Base-by-base conservation (phyloP, 2,113 vertebrate species). In the Epinephelus lanceolatus region DNA sequence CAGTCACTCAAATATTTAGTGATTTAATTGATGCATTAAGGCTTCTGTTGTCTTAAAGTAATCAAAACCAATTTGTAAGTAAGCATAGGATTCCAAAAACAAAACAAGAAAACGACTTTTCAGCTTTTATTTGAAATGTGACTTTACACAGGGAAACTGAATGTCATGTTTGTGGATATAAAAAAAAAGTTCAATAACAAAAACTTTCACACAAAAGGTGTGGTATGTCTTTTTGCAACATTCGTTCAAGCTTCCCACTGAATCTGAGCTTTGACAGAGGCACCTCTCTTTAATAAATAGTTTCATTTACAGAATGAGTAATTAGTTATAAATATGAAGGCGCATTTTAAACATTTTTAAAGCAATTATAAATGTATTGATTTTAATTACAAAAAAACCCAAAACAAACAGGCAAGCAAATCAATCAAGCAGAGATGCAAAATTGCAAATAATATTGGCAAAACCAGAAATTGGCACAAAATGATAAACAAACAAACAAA, bases 381-480 rank as follows among this genome's bases (percentile, higher is more conserved):
- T 93, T 92, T 78, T 78, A 86, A 72, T 89, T 91, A 68, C 73
- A 86, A 92, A 91, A 89, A 75, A 83, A 90, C 63, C 83, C 83
- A 81, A 37, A 37, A 30, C 68, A 89, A 94, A 89, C 78, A 81
- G 79, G 76, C 86, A 96, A 96, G 96, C 95, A 91, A 81, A 93
- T 92, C 94, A 95, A 96, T 94, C 94, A 94, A 96, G 83, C 88
- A 37, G 33, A 37, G 33, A 37, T 37, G 33, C 33, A 77, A 96
- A 96, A 96, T 96, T 94, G 94, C 95, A 96, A 96, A 96, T 94
- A 91, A 94, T 94, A 95, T 95, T 94, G 95, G 96, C 95, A 95
- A 88, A 96, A 94, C 87, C 89, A 94, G 90, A 94, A 94, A 93
- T 96, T 97, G 97, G 97, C 97, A 99, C 94, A 95, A 96, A 97